Base-by-base conservation (phyloP, 2,113 vertebrate genomes). In the Peucedramus taeniatus region DNA sequence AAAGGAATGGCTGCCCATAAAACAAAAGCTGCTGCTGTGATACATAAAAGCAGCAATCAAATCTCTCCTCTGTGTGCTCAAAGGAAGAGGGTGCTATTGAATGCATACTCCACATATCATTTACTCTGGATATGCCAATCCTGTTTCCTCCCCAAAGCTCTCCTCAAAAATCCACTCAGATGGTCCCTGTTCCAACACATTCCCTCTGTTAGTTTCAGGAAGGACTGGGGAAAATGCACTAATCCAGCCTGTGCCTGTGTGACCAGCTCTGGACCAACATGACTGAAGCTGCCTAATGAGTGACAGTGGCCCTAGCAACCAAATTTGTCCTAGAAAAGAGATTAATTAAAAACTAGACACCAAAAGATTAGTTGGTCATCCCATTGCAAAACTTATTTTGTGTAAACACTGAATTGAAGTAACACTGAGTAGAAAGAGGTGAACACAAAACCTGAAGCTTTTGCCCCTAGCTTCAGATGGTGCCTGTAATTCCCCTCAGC, bases 331-430 rank as follows among this genome's bases (percentile, higher is more conserved):
- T 69, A 65, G 71, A 53, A 39, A 63, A 61, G 28, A 89, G 35
- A 60, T 42, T 9, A 70, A 87, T 69, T 70, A 59, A 66, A 96
- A 88, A 42, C 20, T 0, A 71, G 44, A 56, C 17, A 81, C 68
- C 26, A 84, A 76, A 89, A 74, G 57, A 83, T 57, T 40, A 86
- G 60, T 45, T 85, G 65, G 80, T 66, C 49, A 84, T 70, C 56
- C 76, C 74, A 87, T 9, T 83, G 45, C 49, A 82, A 93, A 70
- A 24, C 75, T 64, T 61, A 54, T 1, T 88, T 50, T 87, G 31
- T 71, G 85, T 89, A 94, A 96, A 95, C 80, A 83, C 18, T 16
- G 76, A 93, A 88, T 65, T 66, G 59, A 94, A 89, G 39, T 85
- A 96, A 96, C 82, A 92, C 92, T 93, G 93, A 64, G 15, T 20